Conservation (phyloP, 2,113 vertebrate genomes). For the Semicossyphus pulcher region DNA sequence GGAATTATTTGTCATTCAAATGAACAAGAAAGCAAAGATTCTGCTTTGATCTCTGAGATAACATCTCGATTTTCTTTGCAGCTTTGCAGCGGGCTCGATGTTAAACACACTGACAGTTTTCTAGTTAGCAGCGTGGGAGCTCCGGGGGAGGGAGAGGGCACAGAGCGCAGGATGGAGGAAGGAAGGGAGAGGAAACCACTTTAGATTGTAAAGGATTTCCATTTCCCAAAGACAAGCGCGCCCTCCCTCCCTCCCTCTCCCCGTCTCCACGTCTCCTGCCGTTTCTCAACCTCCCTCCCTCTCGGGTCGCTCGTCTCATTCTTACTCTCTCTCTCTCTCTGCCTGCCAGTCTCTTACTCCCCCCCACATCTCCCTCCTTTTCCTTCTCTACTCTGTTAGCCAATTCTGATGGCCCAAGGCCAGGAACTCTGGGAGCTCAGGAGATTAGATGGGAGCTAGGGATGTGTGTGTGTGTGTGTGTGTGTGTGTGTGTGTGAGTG, state of each 20-base stretch:
- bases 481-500: constrained; percentile 2
- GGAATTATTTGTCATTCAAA: background rate
- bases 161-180: constrained; percentile 70
- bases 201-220: constrained; percentile 88
- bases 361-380: constrained; percentile 8
- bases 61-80: constrained; percentile 5
- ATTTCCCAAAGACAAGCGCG: constrained; percentile 88
- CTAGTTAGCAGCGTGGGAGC: constrained; percentile 66
- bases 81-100: constrained; percentile 30
- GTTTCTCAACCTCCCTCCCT: constrained; percentile 1
- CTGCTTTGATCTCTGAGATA: constrained; percentile 12
- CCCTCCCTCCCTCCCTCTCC: constrained; percentile 69
- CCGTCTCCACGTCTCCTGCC: constrained; percentile 56
- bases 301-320: constrained; percentile 24
- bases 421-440: constrained; percentile 68
- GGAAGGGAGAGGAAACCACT: constrained; percentile 91
- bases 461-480: constrained; percentile 25
- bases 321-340: constrained; percentile 9
- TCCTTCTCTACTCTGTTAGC: constrained; percentile 49
- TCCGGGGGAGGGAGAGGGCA: constrained; percentile 57
- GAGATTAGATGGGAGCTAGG: constrained; percentile 63
- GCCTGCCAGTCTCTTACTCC: constrained; percentile 4
- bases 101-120: constrained; percentile 69
- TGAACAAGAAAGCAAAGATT: constrained; percentile 8
- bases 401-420: constrained; percentile 66